phyloP scores from a whole-genome alignment of 1,140 invertebrate species.

The Caenorhabditis latens region DNA sequence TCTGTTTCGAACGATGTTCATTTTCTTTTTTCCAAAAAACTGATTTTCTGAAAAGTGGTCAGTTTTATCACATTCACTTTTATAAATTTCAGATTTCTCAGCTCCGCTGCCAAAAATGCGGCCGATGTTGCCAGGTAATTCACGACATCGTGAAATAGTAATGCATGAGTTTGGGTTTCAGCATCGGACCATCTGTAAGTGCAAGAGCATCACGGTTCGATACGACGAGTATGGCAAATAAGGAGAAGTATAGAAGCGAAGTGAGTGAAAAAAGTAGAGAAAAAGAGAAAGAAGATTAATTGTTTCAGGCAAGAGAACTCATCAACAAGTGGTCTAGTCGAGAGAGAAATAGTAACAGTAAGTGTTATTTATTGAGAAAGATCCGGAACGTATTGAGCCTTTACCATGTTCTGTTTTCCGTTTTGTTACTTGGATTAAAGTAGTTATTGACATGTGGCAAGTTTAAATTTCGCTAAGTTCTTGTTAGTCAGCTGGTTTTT shows the following conservation, averaged over 20 bases:
- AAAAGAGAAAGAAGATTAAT: not conserved
- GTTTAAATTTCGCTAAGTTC: too few species aligned
- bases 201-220: constrained; percentile 63
- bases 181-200: constrained; percentile 60
- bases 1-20: not conserved
- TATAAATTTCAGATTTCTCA: not conserved
- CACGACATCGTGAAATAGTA: not conserved
- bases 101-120: constrained; percentile 58
- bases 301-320: constrained; percentile 54
- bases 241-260: constrained; percentile 62
- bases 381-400: not conserved
- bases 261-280: not conserved
- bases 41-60: not conserved
- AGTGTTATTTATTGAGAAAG: not conserved
- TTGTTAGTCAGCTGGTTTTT: too few species aligned
- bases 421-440: not conserved
- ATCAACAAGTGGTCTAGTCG: constrained; percentile 61
- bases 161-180: not conserved
- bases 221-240: constrained; percentile 40
- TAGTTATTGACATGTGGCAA: not conserved
- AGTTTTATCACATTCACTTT: not conserved
- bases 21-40: not conserved
- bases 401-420: not conserved
- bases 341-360: constrained; percentile 53
- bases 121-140: constrained; percentile 59